Conservation (phyloP, 1,140 invertebrate genomes). For the Leptopilina clavipes region DNA sequence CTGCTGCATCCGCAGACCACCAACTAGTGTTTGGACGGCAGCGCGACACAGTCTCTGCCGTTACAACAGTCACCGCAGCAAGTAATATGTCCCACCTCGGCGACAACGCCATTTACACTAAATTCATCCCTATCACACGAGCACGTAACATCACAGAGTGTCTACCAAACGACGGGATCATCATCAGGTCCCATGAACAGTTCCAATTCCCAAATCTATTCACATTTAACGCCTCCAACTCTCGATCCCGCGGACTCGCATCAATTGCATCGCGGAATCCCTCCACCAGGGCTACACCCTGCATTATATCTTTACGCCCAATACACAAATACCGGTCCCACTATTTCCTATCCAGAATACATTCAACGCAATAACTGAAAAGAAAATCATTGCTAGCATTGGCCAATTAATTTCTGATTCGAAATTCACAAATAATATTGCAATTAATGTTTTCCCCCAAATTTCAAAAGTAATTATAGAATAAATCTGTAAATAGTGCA, state of each 20-base stretch:
- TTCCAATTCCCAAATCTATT: slow-evolving; percentile 65
- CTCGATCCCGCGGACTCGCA: slow-evolving; percentile 57
- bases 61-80: slow-evolving; percentile 60
- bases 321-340: slow-evolving; percentile 66
- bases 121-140: slow-evolving; percentile 66
- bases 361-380: slow-evolving; percentile 69
- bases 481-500: too few species aligned
- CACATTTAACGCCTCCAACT: slow-evolving; percentile 58
- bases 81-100: slow-evolving; percentile 49
- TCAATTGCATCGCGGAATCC: slow-evolving; percentile 60
- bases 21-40: slow-evolving; percentile 72
- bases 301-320: slow-evolving; percentile 72
- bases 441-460: not conserved
- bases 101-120: slow-evolving; percentile 61
- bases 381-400: slow-evolving; percentile 48
- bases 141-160: slow-evolving; percentile 68
- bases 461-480: too few species aligned
- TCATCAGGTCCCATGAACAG: slow-evolving; percentile 62
- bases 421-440: not conserved
- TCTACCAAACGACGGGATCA: slow-evolving; percentile 68
- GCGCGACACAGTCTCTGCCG: slow-evolving; percentile 61
- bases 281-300: slow-evolving; percentile 70
- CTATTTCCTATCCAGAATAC: slow-evolving; percentile 71
- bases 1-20: slow-evolving; percentile 73
- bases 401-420: slow-evolving; percentile 4